Evolutionary conservation across 2,888 invertebrate species (phyloP), one percentile per base, ranked within the genome.

Genomic region (Tachina lurida): DNA sequence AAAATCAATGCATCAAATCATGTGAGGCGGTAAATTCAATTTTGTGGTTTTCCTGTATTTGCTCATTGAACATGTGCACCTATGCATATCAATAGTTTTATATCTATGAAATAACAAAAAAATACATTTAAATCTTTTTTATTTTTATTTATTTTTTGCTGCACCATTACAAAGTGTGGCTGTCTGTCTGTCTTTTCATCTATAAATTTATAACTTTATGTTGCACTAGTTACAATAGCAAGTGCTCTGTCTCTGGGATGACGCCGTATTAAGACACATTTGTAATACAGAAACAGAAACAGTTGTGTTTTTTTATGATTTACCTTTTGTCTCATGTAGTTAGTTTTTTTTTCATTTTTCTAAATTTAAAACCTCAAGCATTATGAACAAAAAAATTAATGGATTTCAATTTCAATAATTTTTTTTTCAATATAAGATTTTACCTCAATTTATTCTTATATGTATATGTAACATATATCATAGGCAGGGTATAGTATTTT

Each of bases 21-120:
- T 92, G 92, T 92, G 92, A 91, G 91, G 91, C 92, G 91, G 91
- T 88, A 91, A 91, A 91, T 91, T 91, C 91, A 91, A 91, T 92
- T 92, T 89, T 92, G 92, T 90, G 92, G 92, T 92, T 92, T 92
- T 92, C 93, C 92, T 92, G 92, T 90, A 81, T 84, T 87, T 83
- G 89, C 88, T 88, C 87, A 89, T 87, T 90, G 92, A 90, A 89
- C 92, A 92, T 92, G 92, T 90, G 92, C 92, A 92, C 91, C 91
- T 92, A 91, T 91, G 92, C 92, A 92, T 92, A 90, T 92, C 92
- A 91, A 89, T 82, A 67, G 74, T 81, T 82, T 75, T 62, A 65
- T 73, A 65, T 62, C 45, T 63, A 58, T 65, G 56, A 65, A 73
- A 71, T 47, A 56, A 63, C n/a, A 65, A 17, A 68, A 52, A 52